These are phyloP conservation scores for Lathronympha strigana DNA, from an alignment of 2,888 invertebrate genomes.

Conservation along the genomic window DNA sequence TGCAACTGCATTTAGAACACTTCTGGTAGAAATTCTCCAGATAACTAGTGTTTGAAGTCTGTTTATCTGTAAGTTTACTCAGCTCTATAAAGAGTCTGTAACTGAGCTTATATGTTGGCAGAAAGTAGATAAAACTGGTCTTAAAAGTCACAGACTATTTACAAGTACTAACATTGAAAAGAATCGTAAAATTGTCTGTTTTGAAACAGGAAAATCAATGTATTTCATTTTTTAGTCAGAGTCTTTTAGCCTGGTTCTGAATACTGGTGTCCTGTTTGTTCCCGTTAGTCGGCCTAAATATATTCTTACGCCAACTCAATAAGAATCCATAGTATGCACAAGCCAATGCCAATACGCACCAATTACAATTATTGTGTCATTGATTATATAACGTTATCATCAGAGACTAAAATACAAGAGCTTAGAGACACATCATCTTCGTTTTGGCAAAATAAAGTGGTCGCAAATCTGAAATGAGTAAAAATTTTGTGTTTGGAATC, in stretches of 20 bases:
- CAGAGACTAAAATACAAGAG: neutral
- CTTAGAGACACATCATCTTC: neutral
- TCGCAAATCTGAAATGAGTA: neutral
- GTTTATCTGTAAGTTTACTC: conserved; percentile 19
- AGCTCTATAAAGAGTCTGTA: neutral
- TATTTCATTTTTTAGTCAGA: neutral
- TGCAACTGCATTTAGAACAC: conserved; percentile 30
- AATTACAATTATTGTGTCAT: neutral
- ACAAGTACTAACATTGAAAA: conserved; percentile 9
- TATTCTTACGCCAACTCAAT: neutral
- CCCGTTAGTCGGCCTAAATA: neutral
- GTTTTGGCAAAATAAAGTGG: neutral
- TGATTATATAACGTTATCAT: neutral
- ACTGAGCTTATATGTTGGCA: conserved; percentile 1
- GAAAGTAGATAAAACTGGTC: conserved; percentile 29
- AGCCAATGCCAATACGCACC: neutral
- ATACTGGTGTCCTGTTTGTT: neutral
- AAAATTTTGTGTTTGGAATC: conserved; percentile 4
- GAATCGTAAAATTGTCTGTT: conserved; percentile 27
- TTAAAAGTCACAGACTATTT: conserved; percentile 28
- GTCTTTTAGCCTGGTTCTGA: too few species aligned
- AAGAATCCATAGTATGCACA: neutral
- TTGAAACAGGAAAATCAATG: neutral
- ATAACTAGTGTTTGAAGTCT: conserved; percentile 22
- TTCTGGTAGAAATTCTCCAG: conserved; percentile 16